A percentile compares a stretch with the other conserved stretches of the same genome.
phyloP scores from a whole-genome alignment of 2,888 invertebrate genomes.

The Scaptomyza polygonia region DNA sequence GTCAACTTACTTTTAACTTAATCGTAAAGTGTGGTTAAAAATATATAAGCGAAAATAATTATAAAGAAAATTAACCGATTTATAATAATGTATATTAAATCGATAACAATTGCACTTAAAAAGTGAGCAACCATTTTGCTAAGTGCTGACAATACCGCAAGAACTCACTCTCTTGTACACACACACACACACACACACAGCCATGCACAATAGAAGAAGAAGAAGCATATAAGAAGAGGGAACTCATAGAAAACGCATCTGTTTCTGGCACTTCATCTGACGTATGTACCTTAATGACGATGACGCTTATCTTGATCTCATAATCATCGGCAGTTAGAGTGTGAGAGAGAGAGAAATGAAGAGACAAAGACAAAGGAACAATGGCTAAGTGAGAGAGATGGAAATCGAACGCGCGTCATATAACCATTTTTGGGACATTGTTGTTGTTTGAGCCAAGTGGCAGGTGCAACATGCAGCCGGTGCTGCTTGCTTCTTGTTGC shows the following conservation, averaged over 20 bases:
- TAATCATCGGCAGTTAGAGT: slow-evolving; percentile 42
- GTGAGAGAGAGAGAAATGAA: background rate
- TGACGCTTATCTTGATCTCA: slow-evolving; percentile 70
- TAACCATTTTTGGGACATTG: slow-evolving; percentile 31
- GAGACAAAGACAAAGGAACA: too few species aligned
- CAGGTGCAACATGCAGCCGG: slow-evolving; percentile 65
- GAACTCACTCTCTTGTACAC: background rate
- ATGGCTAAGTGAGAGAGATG: background rate
- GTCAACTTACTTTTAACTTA: too few species aligned
- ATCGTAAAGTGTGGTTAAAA: too few species aligned
- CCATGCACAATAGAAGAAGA: background rate
- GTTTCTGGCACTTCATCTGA: slow-evolving; percentile 24
- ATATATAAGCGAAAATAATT: too few species aligned
- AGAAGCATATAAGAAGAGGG: slow-evolving; percentile 12
- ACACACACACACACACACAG: slow-evolving; percentile 5
- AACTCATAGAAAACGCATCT: slow-evolving; percentile 38
- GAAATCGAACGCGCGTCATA: slow-evolving; percentile 6
- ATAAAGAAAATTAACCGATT: too few species aligned
- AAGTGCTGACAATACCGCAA: background rate
- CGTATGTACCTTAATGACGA: slow-evolving; percentile 7
- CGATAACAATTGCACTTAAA: too few species aligned
- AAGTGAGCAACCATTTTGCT: background rate
- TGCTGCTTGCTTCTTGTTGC: slow-evolving; percentile 14
- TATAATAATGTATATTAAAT: too few species aligned
- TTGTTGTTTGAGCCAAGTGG: slow-evolving; percentile 49